Conservation (phyloP, 2,113 vertebrate species). For the Callocephalon fimbriatum region DNA sequence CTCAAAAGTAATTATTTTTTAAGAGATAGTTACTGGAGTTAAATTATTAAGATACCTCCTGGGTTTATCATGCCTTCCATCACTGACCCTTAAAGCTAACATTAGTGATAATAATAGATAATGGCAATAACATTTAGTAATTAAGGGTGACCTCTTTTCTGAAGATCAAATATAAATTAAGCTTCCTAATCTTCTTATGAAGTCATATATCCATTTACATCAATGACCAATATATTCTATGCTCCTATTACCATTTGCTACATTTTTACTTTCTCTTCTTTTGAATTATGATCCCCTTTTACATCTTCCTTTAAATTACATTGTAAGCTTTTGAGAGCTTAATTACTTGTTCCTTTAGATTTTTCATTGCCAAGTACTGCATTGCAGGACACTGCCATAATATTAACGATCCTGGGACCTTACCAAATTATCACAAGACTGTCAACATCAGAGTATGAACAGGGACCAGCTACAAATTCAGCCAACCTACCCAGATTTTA, state of each 20-base stretch:
- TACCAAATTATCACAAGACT: neutral
- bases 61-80: neutral
- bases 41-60: neutral
- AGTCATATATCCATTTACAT: neutral
- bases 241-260: neutral
- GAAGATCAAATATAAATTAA: conserved; percentile 1
- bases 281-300: neutral
- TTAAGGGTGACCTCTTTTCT: neutral
- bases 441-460: neutral
- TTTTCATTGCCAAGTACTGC: neutral
- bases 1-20: conserved; percentile 1
- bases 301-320: neutral
- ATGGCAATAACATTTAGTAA: neutral
- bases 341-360: neutral
- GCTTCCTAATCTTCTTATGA: neutral
- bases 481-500: neutral
- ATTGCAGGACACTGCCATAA: neutral
- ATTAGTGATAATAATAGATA: neutral
- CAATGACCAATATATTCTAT: neutral
- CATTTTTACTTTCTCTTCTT: neutral
- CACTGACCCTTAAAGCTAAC: neutral
- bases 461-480: neutral
- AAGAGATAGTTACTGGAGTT: neutral
- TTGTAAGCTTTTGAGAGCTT: neutral
- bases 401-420: neutral